Conservation (phyloP, 1,140 invertebrate genomes). For the Brachionus rubens region DNA sequence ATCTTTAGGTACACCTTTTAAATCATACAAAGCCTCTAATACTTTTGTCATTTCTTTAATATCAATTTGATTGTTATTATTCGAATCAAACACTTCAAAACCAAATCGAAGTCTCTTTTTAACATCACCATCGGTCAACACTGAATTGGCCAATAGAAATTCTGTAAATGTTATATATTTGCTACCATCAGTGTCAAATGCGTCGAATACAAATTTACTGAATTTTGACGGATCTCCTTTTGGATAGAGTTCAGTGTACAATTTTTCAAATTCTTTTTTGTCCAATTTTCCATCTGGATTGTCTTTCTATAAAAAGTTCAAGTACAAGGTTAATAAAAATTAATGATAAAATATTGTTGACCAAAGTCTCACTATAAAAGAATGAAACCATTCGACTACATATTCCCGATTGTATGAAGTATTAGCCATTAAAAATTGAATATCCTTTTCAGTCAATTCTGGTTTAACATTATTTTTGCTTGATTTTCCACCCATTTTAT, state of each 20-base stretch:
- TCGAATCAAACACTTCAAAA: conserved; percentile 38
- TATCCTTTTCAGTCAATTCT: conserved; percentile 53
- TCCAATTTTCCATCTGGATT: conserved; percentile 45
- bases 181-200: conserved; percentile 23
- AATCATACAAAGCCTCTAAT: conserved; percentile 28
- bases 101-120: neutral
- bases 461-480: conserved; percentile 12
- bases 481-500: conserved; percentile 41
- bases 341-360: too few relatives aligned
- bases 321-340: too few relatives aligned
- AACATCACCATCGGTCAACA: neutral
- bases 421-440: conserved; percentile 57
- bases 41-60: conserved; percentile 44
- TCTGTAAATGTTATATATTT: conserved; percentile 28
- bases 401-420: conserved; percentile 59
- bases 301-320: too few relatives aligned
- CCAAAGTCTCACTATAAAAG: conserved; percentile 61
- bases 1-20: conserved; percentile 36
- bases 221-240: conserved; percentile 14
- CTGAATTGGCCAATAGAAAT: conserved; percentile 34
- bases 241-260: conserved; percentile 42
- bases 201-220: conserved; percentile 12
- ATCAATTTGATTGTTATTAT: conserved; percentile 38
- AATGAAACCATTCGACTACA: conserved; percentile 60
- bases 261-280: conserved; percentile 43